Evolutionary conservation across 2,888 invertebrate species (phyloP).

Genomic region (Acanthosoma haemorrhoidale): DNA sequence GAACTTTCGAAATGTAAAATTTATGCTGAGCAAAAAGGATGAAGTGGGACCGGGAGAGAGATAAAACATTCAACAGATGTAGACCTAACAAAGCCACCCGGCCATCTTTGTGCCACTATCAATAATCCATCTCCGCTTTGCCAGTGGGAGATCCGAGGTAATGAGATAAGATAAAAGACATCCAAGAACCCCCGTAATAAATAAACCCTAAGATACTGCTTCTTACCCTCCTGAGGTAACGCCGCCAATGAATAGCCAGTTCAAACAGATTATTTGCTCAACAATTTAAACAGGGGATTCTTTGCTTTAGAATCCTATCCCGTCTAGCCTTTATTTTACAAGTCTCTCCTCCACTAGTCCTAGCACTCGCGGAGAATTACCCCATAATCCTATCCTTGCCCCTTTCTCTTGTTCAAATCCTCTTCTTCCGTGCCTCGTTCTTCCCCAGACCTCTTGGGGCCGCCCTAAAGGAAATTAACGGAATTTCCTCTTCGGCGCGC

Average conservation of each 20-base stretch:
- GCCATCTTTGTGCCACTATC: too few relatives aligned
- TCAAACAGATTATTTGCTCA: constrained; percentile 18
- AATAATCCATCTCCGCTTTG: not conserved
- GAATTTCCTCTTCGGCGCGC: constrained; percentile 1
- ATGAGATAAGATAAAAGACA: not conserved
- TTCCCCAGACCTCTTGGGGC: not conserved
- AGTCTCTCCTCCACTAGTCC: not conserved
- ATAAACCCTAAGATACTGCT: not conserved
- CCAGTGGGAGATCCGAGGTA: not conserved
- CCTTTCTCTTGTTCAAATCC: constrained; percentile 10
- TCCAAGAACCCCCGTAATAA: not conserved
- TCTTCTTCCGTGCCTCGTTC: not conserved
- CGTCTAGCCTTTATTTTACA: not conserved
- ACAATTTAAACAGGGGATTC: constrained; percentile 23
- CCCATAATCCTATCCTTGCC: constrained; percentile 2
- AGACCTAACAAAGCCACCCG: too few relatives aligned
- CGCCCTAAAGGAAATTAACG: constrained; percentile 18
- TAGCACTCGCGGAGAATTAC: too few relatives aligned
- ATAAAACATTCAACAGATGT: too few relatives aligned
- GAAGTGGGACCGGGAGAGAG: too few relatives aligned
- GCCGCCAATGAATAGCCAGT: not conserved
- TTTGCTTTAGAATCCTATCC: constrained; percentile 15
- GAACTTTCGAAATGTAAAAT: too few relatives aligned
- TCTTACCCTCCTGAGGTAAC: not conserved
- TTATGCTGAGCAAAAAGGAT: too few relatives aligned